Evolutionary conservation across 2,888 invertebrate genomes (phyloP), one percentile per base, ranked within the genome.

Genomic region (Sepiola atlantica): DNA sequence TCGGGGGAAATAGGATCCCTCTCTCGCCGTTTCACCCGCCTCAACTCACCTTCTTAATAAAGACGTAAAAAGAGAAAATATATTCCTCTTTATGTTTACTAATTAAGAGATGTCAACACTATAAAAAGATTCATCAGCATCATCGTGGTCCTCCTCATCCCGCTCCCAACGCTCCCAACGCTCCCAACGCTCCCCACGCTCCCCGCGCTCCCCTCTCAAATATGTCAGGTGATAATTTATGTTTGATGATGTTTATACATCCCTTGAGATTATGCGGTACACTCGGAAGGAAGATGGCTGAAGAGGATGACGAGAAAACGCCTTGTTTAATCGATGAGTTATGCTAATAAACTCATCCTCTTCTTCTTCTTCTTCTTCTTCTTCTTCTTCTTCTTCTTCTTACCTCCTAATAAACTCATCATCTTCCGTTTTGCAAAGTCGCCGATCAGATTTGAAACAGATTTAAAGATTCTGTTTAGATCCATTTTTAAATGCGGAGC

Each of bases 81-180:
- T 77, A n/a, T 77, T 77, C 61, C 77, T 77, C 77, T 77, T 77
- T 16, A 77, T 14, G n/a, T 32, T 45, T 77, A n/a, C 77, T 77
- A 77, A 77, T 77, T 77, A 77, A 77, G 77, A 77, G 77, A 77
- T 77, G 77, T 77, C 77, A 77, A n/a, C n/a, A n/a, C 16, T 77
- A 32, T n/a, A 32, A 77, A 77, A 21, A 32, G 45, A 45, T 45
- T 45, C 45, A 45, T 45, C 45, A 45, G 45, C n/a, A n/a, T n/a
- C n/a, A 77, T 28, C 12, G 0, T n/a, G 2, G 4, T n/a, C n/a
- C n/a, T n/a, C 2, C 28, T 18, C 77, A 28, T 12, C n/a, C 77
- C 6, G 8, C 18, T 16, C n/a, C 0, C n/a, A n/a, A n/a, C n/a
- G n/a, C n/a, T n/a, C n/a, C n/a, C 77, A 28, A 14, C 12, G 45